A percentile compares a stretch with the other conserved stretches of the same genome.
Evolutionary conservation across 2,113 vertebrate species (phyloP).

Genomic region (Neomonachus schauinslandi): DNA sequence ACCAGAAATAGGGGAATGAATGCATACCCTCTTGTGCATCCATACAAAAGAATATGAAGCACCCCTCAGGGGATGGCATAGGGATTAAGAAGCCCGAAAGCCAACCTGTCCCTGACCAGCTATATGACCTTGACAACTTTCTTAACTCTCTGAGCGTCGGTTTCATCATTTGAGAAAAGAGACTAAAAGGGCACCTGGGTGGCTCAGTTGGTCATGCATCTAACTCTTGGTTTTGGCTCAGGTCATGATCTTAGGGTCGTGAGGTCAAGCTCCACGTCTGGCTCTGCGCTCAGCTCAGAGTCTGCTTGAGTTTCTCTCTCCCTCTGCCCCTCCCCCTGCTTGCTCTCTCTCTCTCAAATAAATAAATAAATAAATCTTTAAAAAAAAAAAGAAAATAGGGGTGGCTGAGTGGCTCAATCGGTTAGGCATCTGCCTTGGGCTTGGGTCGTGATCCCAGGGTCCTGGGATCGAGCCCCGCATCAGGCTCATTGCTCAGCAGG

Average conservation of each 20-base stretch:
- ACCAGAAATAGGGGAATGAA: neutral
- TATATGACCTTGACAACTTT: neutral
- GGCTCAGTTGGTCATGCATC: neutral
- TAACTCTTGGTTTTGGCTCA: neutral
- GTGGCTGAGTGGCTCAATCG: too few relatives aligned
- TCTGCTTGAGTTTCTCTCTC: neutral
- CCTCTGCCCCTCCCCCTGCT: neutral
- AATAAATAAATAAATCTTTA: neutral
- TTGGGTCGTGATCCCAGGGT: too few relatives aligned
- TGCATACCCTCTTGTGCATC: neutral
- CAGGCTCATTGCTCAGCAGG: too few relatives aligned
- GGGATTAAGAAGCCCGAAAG: neutral
- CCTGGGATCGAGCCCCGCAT: too few relatives aligned
- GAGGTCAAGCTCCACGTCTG: neutral
- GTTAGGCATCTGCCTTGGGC: too few relatives aligned
- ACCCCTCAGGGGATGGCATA: fast-evolving
- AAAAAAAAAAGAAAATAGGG: too few relatives aligned
- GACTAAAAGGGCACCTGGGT: neutral
- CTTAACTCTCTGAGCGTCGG: neutral
- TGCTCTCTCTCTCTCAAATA: neutral
- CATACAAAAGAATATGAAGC: neutral
- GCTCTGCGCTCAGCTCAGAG: neutral
- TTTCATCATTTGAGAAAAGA: neutral
- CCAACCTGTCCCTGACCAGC: neutral
- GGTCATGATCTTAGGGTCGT: neutral